Base-by-base conservation (phyloP, 2,888 invertebrate genomes). In the Drosophila quinaria region DNA sequence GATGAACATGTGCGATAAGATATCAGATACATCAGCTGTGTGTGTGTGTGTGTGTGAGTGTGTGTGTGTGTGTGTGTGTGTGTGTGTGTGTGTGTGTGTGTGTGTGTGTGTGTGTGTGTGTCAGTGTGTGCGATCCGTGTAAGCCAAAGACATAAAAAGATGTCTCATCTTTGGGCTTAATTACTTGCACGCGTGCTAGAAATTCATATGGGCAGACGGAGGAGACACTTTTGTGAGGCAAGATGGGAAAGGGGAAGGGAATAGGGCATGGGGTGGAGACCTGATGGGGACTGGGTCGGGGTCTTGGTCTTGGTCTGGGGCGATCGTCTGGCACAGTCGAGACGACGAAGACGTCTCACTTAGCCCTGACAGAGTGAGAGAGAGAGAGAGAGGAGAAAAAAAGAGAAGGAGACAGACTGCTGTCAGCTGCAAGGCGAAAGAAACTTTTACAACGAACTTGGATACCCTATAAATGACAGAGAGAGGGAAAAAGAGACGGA, bases 141-240 rank as follows among this genome's bases (percentile, higher is more conserved):
- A 77, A 76, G 64, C 61, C 63, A 59, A 55, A 74, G 68, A 47
- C 50, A 70, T 69, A 66, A 66, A 78, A 74, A 81, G 82, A 87
- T 87, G 87, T 78, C 80, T 75, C 86, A 84, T 87, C 81, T 87
- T 78, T 80, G 74, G 78, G 75, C 79, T 90, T 90, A 89, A 89
- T 90, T 89, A 89, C 89, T 80, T 72, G 79, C 80, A 89, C 88
- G 89, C 90, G 90, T 89, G 90, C 87, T 89, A 87, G 79, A 87
- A 76, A 87, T 88, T 87, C 65, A 72, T 81, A 81, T 74, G 81
- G 73, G 74, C 70, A 67, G 69, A 64, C 70, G 37, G 19, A 52
- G 66, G 70, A 72, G 77, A 78, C 84, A 84, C 81, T 83, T 83
- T 77, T 66, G 61, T 54, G 37, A 39, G 33, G 33, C 4, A 8